Evolutionary conservation across 2,888 invertebrate species (phyloP).

Genomic region (Troglohyphantes excavatus): DNA sequence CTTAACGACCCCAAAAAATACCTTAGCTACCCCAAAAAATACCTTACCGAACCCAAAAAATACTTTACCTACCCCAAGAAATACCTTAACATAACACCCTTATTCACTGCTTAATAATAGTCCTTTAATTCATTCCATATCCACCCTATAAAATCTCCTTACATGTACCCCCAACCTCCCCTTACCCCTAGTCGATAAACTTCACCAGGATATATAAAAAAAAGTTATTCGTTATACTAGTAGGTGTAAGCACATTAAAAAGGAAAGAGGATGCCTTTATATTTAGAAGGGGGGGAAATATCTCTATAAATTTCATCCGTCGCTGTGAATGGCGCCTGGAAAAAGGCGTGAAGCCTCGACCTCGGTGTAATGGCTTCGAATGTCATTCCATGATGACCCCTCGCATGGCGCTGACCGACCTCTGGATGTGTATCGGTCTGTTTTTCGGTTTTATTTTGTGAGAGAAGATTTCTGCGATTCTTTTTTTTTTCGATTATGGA

Average conservation of each 20-base stretch:
- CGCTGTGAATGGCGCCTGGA: constrained; percentile 14
- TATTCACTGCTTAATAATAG: neutral
- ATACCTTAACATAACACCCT: too few species aligned
- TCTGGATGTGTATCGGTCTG: neutral
- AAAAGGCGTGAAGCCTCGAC: constrained; percentile 47
- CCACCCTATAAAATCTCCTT: neutral
- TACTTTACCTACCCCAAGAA: too few species aligned
- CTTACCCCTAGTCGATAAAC: neutral
- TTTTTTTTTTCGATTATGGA: too few species aligned
- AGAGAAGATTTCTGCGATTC: too few species aligned
- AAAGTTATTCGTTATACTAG: neutral
- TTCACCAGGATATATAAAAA: constrained; percentile 1
- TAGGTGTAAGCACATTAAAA: constrained; percentile 24
- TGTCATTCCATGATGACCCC: constrained; percentile 50
- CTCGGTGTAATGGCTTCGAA: constrained; percentile 22
- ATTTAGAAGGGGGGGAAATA: too few species aligned
- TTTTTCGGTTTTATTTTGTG: too few species aligned
- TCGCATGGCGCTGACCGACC: constrained; percentile 64
- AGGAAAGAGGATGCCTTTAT: neutral
- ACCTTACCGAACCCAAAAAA: too few species aligned
- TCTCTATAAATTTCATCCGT: constrained; percentile 43
- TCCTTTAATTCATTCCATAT: neutral
- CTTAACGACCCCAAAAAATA: too few species aligned
- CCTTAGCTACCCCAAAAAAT: too few species aligned
- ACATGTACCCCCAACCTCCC: neutral